Conservation (phyloP, 1,140 invertebrate genomes). For the Sycobia sp. region DNA sequence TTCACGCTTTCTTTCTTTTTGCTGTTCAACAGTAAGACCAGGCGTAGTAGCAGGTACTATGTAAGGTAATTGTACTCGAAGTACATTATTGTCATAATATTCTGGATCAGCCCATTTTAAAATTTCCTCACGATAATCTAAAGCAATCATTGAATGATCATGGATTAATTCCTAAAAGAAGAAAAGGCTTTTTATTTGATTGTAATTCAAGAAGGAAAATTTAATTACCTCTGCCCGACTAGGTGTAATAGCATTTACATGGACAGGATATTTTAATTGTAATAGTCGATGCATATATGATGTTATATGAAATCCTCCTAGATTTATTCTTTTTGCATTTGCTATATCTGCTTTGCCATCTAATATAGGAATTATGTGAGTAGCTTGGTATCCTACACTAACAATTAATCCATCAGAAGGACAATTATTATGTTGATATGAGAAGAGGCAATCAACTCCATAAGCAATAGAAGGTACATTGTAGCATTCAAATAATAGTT, state of each 20-base stretch:
- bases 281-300: conserved; percentile 87
- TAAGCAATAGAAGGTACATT: conserved; percentile 83
- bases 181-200: background rate
- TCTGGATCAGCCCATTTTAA: conserved; percentile 79
- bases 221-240: conserved; percentile 77
- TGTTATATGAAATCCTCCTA: conserved; percentile 86
- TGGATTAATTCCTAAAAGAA: conserved; percentile 77
- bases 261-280: conserved; percentile 92
- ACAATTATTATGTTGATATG: conserved; percentile 74
- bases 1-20: conserved; percentile 84
- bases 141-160: conserved; percentile 77
- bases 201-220: conserved; percentile 5
- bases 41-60: conserved; percentile 64
- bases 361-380: conserved; percentile 84
- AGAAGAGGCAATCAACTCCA: conserved; percentile 86
- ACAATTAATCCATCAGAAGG: conserved; percentile 75
- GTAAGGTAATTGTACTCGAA: conserved; percentile 84
- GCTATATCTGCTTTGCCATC: conserved; percentile 72
- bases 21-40: conserved; percentile 75
- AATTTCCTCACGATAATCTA: conserved; percentile 81
- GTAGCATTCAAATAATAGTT: conserved; percentile 94
- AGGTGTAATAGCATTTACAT: conserved; percentile 84
- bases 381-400: conserved; percentile 85
- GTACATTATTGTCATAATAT: conserved; percentile 83
- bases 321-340: conserved; percentile 81